phyloP scores from a whole-genome alignment of 2,797 vertebrate species.

The Aselliscus stoliczkanus region DNA sequence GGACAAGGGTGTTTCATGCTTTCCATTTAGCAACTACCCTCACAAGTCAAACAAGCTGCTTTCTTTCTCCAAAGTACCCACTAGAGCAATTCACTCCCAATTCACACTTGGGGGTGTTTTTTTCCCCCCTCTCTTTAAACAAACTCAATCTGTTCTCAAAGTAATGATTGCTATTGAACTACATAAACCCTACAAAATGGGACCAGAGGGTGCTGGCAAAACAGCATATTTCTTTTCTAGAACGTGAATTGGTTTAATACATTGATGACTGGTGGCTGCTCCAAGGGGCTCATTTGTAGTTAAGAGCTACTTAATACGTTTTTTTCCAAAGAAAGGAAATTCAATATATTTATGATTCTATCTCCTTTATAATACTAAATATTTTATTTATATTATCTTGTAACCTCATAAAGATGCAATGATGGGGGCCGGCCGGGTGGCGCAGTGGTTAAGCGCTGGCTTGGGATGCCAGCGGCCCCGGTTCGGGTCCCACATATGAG shows the following conservation, averaged over 20 bases:
- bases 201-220: not conserved
- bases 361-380: not conserved
- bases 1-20: not conserved
- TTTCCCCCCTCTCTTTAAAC: conserved; percentile 22
- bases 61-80: not conserved
- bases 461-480: no score
- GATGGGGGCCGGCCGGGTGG: no score
- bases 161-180: conserved; percentile 14
- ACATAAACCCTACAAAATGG: not conserved
- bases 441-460: no score
- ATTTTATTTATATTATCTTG: not conserved
- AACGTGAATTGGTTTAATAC: not conserved
- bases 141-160: not conserved
- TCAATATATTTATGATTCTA: not conserved
- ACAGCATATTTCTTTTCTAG: not conserved
- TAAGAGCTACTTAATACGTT: not conserved
- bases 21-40: conserved; percentile 13
- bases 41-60: not conserved
- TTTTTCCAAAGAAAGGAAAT: not conserved
- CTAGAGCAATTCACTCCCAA: not conserved
- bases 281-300: not conserved
- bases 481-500: no score
- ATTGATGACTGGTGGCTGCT: not conserved
- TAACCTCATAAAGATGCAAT: not conserved
- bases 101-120: not conserved